Evolutionary conservation across 1,140 invertebrate genomes (phyloP), one percentile per base, ranked within the genome.

Genomic region (Pygmarrhopalites habei): DNA sequence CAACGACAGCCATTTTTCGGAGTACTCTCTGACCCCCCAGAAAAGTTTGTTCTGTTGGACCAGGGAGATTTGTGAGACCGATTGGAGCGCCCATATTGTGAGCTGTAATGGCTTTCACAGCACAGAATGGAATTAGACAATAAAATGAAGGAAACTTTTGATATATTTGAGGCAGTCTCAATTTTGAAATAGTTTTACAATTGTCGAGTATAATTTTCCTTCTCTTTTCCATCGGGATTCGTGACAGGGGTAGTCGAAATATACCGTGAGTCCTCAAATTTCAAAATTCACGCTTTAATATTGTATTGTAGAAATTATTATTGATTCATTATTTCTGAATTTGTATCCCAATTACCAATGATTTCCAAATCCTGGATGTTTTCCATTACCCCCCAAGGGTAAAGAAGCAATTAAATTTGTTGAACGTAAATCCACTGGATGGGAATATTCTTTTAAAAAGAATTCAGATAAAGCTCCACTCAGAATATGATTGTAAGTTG

Each of bases 211-310:
- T 49, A 12, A 49, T 41, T 12, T 41, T 15, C 46, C 23, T 49
- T 49, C 19, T 49, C 46, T 23, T 23, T 14, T 49, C 46, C 46
- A 49, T 23, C 23, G n/a, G n/a, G n/a, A n/a, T n/a, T n/a, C n/a
- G n/a, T n/a, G n/a, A n/a, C n/a, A 39, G 35, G 35, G 46, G 46
- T 19, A 49, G 19, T 49, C 46, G 12, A 21, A 49, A 49, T 12
- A 49, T 49, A 7, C 46, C 46, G 19, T 49, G 46, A 21, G 46
- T 49, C 46, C 46, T 49, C 12, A 49, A 49, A 23, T n/a, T n/a
- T n/a, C n/a, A n/a, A n/a, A n/a, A n/a, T n/a, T n/a, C n/a, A n/a
- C n/a, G n/a, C n/a, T n/a, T n/a, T n/a, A n/a, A n/a, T n/a, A n/a
- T n/a, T n/a, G n/a, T n/a, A n/a, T n/a, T n/a, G n/a, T n/a, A n/a